These are phyloP conservation scores for Theristus sp. DNA, from an alignment of 2,888 invertebrate species.

Conservation along the genomic window DNA sequence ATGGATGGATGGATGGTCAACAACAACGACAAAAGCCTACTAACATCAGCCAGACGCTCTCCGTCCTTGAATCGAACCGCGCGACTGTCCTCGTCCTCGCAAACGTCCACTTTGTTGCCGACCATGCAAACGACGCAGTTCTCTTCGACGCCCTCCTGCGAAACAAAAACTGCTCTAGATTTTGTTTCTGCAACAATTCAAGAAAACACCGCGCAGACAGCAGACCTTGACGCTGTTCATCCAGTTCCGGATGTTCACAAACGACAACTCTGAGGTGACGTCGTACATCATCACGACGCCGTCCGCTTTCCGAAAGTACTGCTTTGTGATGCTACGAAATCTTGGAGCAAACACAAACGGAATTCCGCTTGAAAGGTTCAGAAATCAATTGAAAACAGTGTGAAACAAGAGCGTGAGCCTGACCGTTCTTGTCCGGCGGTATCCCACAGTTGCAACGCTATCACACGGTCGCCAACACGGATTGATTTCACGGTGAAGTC, in stretches of 20 bases:
- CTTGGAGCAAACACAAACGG: slow-evolving; percentile 25
- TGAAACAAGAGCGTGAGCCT: too few species aligned
- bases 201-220: neutral
- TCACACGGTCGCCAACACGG: slow-evolving; percentile 27
- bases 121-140: slow-evolving; percentile 34
- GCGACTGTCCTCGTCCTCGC: slow-evolving; percentile 29
- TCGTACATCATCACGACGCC: slow-evolving; percentile 41
- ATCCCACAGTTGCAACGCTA: slow-evolving; percentile 31
- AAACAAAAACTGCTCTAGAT: neutral
- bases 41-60: slow-evolving; percentile 33
- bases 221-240: slow-evolving; percentile 27
- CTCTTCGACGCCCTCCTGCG: slow-evolving; percentile 32
- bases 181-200: neutral
- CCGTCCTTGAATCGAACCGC: slow-evolving; percentile 33
- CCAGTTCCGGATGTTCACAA: slow-evolving; percentile 38
- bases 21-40: too few species aligned
- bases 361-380: neutral
- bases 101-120: slow-evolving; percentile 40
- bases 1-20: too few species aligned
- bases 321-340: slow-evolving; percentile 40
- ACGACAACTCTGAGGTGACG: slow-evolving; percentile 37
- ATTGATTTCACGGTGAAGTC: slow-evolving; percentile 39
- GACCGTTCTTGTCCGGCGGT: slow-evolving; percentile 30
- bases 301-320: slow-evolving; percentile 42
- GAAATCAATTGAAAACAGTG: neutral